These are phyloP conservation scores for Sphaeridia pumilis DNA, from an alignment of 2,888 invertebrate species.

Conservation along the genomic window DNA sequence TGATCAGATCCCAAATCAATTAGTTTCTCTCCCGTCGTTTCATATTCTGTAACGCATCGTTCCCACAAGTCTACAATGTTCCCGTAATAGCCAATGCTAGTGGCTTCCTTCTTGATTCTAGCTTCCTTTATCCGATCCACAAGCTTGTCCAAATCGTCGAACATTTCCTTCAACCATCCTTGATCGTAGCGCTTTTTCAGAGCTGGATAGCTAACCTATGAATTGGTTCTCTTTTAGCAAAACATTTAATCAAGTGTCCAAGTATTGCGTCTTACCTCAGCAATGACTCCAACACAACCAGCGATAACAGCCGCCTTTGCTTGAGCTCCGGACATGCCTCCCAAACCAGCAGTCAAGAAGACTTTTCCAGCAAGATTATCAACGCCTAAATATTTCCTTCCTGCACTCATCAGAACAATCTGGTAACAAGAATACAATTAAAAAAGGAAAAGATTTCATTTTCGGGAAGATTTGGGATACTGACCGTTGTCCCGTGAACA, in stretches of 20 bases:
- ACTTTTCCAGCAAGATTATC: constrained; percentile 45
- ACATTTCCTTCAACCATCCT: constrained; percentile 49
- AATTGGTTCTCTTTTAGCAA: too few species aligned
- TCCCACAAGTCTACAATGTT: constrained; percentile 46
- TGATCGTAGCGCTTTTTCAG: constrained; percentile 46
- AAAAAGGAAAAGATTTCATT: neutral
- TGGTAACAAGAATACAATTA: constrained; percentile 32
- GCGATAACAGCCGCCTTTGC: constrained; percentile 51
- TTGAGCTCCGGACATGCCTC: constrained; percentile 53
- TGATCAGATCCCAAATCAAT: constrained; percentile 52
- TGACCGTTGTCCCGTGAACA: constrained; percentile 52
- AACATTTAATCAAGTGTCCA: too few species aligned
- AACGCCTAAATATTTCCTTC: constrained; percentile 44
- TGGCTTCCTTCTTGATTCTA: constrained; percentile 35
- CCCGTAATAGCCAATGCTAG: constrained; percentile 49
- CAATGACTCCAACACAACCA: constrained; percentile 51
- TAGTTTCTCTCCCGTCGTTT: constrained; percentile 45
- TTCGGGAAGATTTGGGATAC: constrained; percentile 16
- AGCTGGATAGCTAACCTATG: constrained; percentile 33
- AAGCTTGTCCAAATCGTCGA: constrained; percentile 42
- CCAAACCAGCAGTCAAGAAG: constrained; percentile 49
- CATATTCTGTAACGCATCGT: constrained; percentile 43
- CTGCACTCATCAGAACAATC: constrained; percentile 51
- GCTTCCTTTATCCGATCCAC: constrained; percentile 40
- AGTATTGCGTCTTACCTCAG: constrained; percentile 44